Evolutionary conservation across 1,140 invertebrate species (phyloP), one percentile per base, ranked within the genome.

Genomic region (Anastrepha ludens): DNA sequence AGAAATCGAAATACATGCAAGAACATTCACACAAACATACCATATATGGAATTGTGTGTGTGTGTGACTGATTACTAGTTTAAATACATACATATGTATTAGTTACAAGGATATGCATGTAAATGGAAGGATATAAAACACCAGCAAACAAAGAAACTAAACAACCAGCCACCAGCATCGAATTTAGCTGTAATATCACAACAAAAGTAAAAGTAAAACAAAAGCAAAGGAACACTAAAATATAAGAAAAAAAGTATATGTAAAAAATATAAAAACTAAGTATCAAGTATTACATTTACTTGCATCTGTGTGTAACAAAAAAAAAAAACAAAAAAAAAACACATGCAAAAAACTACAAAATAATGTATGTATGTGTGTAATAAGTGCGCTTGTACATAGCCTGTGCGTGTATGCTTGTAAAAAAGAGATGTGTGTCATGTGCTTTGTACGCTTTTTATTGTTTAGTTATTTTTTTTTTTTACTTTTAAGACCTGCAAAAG

Each of bases 101-200:
- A 62, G n/a, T 62, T 5, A 9, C 2, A 62, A 17, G n/a, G n/a
- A 67, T 67, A 67, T 29, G 64, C 7, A 29, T 67, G 64, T 67
- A 62, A 13, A n/a, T 62, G 60, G 5, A 62, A 17, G 60, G 11
- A 62, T 62, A 62, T 13, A 13, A 62, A 11, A 67, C 29, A 67
- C 64, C 64, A 62, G 60, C 60, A 62, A 62, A 62, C 60, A 62
- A 62, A 62, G 60, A 29, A 67, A 81, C n/a, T 81, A n/a, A 55
- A 81, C 44, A 55, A 81, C 44, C 47, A 81, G 55, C 74, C 47
- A 81, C 74, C 74, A 81, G 74, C 74, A 81, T 55, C 74, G 74
- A 81, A 81, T 81, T 81, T 81, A 81, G 74, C 2, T 81, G 74
- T 81, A 81, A 81, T 81, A 81, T 17, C 15, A 74, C 41, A 81